Conservation (phyloP, 2,113 vertebrate species). For the Brienomyrus brachyistius region DNA sequence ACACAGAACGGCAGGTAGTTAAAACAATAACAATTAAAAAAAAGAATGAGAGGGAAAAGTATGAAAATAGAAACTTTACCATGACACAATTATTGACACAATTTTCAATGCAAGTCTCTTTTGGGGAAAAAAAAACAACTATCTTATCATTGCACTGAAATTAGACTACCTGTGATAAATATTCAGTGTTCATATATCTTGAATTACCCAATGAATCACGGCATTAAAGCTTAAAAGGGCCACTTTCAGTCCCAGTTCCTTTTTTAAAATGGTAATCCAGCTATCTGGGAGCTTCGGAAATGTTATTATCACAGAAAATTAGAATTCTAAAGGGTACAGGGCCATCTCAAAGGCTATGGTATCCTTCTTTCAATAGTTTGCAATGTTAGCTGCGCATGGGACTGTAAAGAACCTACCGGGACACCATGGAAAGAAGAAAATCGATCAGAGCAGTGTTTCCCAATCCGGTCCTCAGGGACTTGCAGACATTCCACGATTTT, state of each 20-base stretch:
- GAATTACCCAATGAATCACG: neutral
- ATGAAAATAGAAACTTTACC: neutral
- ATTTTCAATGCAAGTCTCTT: neutral
- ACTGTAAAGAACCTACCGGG: neutral
- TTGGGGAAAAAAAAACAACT: neutral
- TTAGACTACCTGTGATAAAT: neutral
- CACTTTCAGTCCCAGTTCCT: neutral
- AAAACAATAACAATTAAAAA: neutral
- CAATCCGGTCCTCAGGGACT: neutral
- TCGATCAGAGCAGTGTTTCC: neutral
- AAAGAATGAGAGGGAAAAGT: neutral
- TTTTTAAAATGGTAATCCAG: neutral
- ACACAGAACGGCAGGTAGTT: neutral
- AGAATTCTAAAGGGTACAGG: neutral
- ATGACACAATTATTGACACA: neutral
- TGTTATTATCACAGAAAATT: neutral
- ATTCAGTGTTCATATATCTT: neutral
- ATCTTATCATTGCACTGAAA: neutral
- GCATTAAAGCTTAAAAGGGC: neutral
- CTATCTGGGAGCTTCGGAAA: neutral
- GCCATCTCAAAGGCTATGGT: neutral
- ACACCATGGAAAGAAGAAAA: neutral
- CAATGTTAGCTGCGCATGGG: neutral
- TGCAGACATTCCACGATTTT: neutral
- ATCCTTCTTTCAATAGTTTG: neutral